Percentiles rank a stretch among this genome's conserved stretches.
phyloP scores from a whole-genome alignment of 2,797 vertebrate genomes.

The Pipistrellus kuhlii region DNA sequence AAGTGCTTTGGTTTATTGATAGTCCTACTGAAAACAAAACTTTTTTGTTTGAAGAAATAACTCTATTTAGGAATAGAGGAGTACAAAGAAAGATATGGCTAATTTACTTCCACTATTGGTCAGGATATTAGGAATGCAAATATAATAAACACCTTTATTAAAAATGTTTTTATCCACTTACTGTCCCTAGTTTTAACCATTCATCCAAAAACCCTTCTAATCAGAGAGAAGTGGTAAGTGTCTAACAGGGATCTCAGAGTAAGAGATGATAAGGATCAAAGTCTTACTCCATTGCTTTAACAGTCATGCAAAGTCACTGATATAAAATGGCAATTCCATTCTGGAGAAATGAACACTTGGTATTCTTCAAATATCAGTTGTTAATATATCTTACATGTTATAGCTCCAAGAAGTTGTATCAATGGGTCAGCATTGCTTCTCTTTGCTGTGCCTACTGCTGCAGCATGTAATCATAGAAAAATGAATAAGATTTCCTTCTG shows the following conservation, averaged over 20 bases:
- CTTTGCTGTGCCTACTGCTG: not conserved
- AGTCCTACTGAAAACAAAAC: not conserved
- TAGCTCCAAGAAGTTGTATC: not conserved
- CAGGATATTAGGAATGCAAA: slow-evolving; percentile 27
- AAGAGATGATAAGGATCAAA: slow-evolving; percentile 27
- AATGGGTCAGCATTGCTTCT: not conserved
- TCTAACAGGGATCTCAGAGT: not conserved
- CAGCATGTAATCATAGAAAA: not conserved
- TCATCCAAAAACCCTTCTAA: slow-evolving; percentile 9
- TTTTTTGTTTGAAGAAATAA: slow-evolving; percentile 33
- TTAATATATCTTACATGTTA: not conserved
- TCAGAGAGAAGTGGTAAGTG: not conserved
- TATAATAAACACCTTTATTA: slow-evolving; percentile 32
- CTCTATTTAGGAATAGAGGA: slow-evolving; percentile 6
- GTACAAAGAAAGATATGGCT: not conserved
- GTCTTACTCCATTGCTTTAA: not conserved
- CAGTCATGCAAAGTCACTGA: not conserved
- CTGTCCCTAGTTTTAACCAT: not conserved
- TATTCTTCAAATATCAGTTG: not conserved
- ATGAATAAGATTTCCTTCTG: not conserved
- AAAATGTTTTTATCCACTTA: slow-evolving; percentile 43
- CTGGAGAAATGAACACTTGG: not conserved
- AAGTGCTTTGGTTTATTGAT: slow-evolving; percentile 15
- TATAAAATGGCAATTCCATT: not conserved
- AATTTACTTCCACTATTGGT: not conserved